Evolutionary conservation across 2,113 vertebrate genomes (phyloP), one percentile per base, ranked within the genome.

Genomic region (Pseudorhombus dupliciocellatus): DNA sequence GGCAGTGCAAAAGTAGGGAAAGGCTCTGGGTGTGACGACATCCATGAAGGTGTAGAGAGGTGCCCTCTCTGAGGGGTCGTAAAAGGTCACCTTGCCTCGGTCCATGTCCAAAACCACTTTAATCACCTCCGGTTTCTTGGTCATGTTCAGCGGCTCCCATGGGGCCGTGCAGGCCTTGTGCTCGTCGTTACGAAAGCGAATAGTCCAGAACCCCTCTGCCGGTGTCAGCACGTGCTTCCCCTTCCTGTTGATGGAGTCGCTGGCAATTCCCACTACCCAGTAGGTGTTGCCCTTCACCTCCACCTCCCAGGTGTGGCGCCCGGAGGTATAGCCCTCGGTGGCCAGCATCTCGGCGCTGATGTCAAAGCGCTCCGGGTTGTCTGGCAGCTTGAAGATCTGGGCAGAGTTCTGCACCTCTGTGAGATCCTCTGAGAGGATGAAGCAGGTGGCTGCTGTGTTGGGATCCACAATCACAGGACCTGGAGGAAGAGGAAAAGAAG

Each of bases 141-240:
- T 90, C 89, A 93, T 92, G 56, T 79, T 91, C 42, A 94, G 87
- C 0, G 92, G 74, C 18, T 90, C 85, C 93, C 94, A 94, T 0
- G 93, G 93, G 1, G 93, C 93, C 0, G 93, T 92, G 59, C 93
- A 94, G 65, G 94, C 94, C 68, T 94, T 94, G 15, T 94, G 91
- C 73, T 94, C 94, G 30, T 87, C 89, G 6, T 94, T 93, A 4
- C 93, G 90, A 70, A 93, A 91, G 57, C 93, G 80, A n/a, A 94
- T 91, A 40, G 92, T 90, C 93, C 93, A 94, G 87, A 94, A 94
- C 53, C 94, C 94, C 77, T 93, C 91, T 1, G 90, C 88, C 4
- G 94, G 94, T 0, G 93, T 94, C 84, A 94, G 78, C 31, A 94
- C 90, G 0, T 94, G 91, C 69, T 94, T 94, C 24, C 93, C 93